These are phyloP conservation scores for Dendrolimus kikuchii DNA, from an alignment of 1,140 invertebrate genomes.

Conservation along the genomic window DNA sequence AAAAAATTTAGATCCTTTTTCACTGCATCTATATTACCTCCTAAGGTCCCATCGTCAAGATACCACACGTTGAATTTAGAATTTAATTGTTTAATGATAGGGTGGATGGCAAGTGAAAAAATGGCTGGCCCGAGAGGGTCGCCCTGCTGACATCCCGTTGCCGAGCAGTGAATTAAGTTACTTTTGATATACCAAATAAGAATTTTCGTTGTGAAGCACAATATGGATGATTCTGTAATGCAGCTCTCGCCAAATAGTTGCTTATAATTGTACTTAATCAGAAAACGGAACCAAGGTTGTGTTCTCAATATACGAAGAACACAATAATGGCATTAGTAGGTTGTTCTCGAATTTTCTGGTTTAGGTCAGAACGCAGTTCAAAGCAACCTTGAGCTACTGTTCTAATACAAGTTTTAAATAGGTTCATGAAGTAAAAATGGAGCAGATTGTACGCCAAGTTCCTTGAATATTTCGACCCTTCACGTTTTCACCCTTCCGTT, in stretches of 20 bases:
- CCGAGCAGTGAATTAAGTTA: too few relatives aligned
- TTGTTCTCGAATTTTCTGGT: constrained; percentile 4
- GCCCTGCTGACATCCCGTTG: too few relatives aligned
- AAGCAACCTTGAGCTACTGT: constrained; percentile 8
- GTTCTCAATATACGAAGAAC: constrained; percentile 4
- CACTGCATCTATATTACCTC: too few relatives aligned
- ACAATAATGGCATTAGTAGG: constrained; percentile 11
- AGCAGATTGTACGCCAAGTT: not conserved
- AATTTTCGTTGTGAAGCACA: too few relatives aligned
- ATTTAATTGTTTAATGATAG: too few relatives aligned
- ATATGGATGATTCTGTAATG: constrained; percentile 2
- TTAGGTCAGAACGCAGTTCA: not conserved
- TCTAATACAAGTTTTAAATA: constrained; percentile 1
- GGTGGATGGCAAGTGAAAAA: too few relatives aligned
- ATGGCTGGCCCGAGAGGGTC: too few relatives aligned
- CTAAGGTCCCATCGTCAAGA: too few relatives aligned
- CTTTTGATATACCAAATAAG: too few relatives aligned
- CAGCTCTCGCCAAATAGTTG: constrained; percentile 8
- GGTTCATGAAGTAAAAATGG: too few relatives aligned
- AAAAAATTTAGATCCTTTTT: too few relatives aligned
- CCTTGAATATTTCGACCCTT: not conserved
- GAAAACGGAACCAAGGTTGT: constrained; percentile 14
- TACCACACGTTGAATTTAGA: too few relatives aligned
- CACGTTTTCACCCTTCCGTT: not conserved
- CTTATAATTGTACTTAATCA: constrained; percentile 8